Evolutionary conservation across 2,113 vertebrate species (phyloP), one percentile per base, ranked within the genome.

Genomic region (Rattus rattus): DNA sequence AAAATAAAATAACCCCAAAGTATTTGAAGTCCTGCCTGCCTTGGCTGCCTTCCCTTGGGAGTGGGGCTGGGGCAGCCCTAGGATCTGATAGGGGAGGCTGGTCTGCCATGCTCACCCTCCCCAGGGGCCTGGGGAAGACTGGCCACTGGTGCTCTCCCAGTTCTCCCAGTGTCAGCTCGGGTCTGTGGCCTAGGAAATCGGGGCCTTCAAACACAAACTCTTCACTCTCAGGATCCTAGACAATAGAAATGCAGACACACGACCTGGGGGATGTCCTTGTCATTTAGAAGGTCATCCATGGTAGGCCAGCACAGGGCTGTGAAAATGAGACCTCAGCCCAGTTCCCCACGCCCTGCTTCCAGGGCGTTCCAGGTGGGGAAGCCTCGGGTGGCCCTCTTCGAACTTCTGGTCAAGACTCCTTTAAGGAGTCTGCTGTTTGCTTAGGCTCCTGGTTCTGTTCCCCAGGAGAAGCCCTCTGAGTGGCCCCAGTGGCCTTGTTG

Each of bases 1-100:
- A 83, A 97, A 96, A 97, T 91, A 87, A 97, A 96, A 97, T 90
- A 96, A 94, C 76, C 72, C 81, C 54, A 81, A 91, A 85, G 47
- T 39, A 77, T 96, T 97, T 97, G 94, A 95, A 92, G 84, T 91
- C 72, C 73, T 97, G 83, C 63, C 96, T 5, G n/a, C 54, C 56
- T 95, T 97, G 97, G 90, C 95, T 52, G 61, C 47, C 19, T 83
- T 96, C 91, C 97, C 90, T 26, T 10, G 80, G 81, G 88, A 96
- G 49, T 11, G 22, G 47, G n/a, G n/a, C n/a, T 96, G 97, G 89
- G 61, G 80, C 1, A 0, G 59, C 7, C n/a, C 95, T 36, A 92
- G 77, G 30, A 12, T 94, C 12, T 43, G 22, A 63, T 83, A n/a
- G 16, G 28, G 81, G 75, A 93, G 75, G 76, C 59, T 2, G 87